Conservation (phyloP, 2,113 vertebrate genomes). For the Dendrocopos noguchii region DNA sequence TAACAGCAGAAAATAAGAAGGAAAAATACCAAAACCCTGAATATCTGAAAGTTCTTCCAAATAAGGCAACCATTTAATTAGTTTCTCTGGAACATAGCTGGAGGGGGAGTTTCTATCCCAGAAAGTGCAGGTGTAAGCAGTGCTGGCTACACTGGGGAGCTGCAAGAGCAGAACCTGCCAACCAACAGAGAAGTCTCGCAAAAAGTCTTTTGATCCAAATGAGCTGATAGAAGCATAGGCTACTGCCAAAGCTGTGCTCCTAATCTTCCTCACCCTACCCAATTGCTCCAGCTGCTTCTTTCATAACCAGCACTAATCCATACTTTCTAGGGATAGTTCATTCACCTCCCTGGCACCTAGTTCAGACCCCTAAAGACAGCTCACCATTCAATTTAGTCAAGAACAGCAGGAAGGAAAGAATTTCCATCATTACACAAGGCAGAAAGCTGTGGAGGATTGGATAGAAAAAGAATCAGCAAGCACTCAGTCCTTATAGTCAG, state of each 20-base stretch:
- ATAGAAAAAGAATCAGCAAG: background rate
- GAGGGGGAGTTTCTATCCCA: background rate
- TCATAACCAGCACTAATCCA: background rate
- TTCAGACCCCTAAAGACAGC: background rate
- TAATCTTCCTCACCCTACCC: background rate
- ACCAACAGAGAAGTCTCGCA: background rate
- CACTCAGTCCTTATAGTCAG: background rate
- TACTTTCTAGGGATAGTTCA: fast-evolving
- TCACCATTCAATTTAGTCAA: background rate
- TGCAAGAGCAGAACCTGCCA: background rate
- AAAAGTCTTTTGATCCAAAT: background rate
- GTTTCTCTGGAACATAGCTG: constrained; percentile 13
- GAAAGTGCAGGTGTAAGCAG: background rate
- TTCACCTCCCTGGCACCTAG: background rate
- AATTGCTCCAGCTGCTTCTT: background rate
- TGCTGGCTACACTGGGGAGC: background rate
- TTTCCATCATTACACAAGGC: background rate
- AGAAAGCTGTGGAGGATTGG: background rate
- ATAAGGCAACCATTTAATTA: constrained; percentile 7
- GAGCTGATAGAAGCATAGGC: background rate
- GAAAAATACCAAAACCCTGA: background rate
- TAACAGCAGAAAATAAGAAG: background rate
- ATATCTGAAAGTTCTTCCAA: background rate
- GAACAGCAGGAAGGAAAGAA: background rate
- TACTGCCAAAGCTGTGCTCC: background rate